phyloP scores from a whole-genome alignment of 64 coral and sea anemone species.

The Dendronephthya gigantea region DNA sequence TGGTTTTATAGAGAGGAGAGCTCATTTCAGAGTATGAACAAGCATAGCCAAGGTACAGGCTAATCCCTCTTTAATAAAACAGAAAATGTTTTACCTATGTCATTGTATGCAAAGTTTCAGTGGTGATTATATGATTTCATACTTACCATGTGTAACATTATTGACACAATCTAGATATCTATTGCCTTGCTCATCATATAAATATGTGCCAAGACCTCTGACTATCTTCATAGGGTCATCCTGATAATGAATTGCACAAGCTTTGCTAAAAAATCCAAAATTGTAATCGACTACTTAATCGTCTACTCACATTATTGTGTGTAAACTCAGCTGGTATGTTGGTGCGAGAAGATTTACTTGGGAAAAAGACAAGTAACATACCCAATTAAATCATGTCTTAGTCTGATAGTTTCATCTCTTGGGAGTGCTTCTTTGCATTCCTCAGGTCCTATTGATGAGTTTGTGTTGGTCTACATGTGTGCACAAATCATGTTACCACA shows the following conservation, averaged over 20 bases:
- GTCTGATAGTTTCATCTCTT: background rate
- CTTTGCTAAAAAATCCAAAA: constrained; percentile 50
- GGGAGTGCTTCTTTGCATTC: background rate
- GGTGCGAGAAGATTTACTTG: too few relatives aligned
- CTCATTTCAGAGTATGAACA: too few relatives aligned
- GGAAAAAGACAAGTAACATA: background rate
- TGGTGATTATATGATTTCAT: background rate
- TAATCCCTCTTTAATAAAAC: too few relatives aligned
- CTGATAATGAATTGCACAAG: constrained; percentile 68
- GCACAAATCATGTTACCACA: too few relatives aligned
- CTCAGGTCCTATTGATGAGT: background rate
- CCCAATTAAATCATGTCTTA: background rate
- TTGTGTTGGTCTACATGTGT: background rate
- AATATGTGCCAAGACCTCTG: constrained; percentile 60
- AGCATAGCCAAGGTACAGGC: too few relatives aligned
- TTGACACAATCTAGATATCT: constrained; percentile 88
- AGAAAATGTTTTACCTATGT: too few relatives aligned
- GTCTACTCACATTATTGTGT: too few relatives aligned
- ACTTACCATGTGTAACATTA: constrained; percentile 96
- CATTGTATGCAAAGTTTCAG: too few relatives aligned
- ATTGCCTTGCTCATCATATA: constrained; percentile 69
- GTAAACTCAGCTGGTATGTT: too few relatives aligned
- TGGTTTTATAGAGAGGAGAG: too few relatives aligned
- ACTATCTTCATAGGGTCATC: constrained; percentile 66
- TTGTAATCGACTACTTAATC: too few relatives aligned